Conservation (phyloP, 2,797 vertebrate genomes). For the Australoheros facetus region DNA sequence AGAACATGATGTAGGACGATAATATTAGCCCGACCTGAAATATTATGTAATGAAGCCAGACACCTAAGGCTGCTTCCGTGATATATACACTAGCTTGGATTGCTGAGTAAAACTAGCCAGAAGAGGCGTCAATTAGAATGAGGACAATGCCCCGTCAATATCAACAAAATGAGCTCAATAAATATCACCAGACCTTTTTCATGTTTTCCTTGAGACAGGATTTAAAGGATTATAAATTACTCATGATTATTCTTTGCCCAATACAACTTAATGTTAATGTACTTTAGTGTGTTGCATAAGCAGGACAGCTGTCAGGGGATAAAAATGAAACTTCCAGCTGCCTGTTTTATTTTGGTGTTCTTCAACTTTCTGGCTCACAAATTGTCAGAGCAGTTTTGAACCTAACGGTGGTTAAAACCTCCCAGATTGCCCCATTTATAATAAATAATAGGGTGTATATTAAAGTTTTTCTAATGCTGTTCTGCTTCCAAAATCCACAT, state of each 20-base stretch:
- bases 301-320: neutral
- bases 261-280: neutral
- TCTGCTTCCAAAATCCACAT: neutral
- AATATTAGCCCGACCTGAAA: constrained; percentile 38
- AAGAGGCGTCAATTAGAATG: neutral
- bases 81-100: neutral
- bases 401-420: neutral
- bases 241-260: neutral
- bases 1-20: constrained; percentile 47
- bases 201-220: neutral
- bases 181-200: neutral
- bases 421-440: neutral
- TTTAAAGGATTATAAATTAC: neutral
- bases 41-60: constrained; percentile 31
- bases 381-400: neutral
- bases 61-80: constrained; percentile 16
- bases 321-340: neutral
- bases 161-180: neutral
- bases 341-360: neutral
- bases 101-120: neutral
- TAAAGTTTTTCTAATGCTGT: neutral
- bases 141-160: neutral
- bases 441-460: neutral
- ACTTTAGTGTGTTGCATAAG: neutral
- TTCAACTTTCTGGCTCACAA: neutral